Evolutionary conservation across 2,797 vertebrate genomes (phyloP), one percentile per base, ranked within the genome.

Genomic region (Buceros bicornis): DNA sequence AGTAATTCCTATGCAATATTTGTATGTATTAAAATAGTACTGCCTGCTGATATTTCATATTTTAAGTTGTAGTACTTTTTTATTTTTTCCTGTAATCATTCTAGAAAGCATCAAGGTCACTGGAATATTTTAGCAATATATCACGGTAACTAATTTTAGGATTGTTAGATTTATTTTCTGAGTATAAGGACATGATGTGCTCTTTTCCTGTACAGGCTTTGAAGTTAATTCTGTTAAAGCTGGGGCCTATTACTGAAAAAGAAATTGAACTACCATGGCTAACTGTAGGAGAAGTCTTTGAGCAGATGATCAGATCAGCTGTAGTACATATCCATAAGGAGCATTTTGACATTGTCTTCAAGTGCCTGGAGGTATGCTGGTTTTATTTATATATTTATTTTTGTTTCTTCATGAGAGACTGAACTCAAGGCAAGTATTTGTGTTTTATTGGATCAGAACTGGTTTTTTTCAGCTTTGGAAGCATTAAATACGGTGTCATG

Each of bases 321-420:
- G 98, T 95, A 21, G 22, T 91, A 57, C 98, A 99, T 50, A 94
- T 99, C 28, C 95, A 98, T 81, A 98, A 95, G 84, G 99, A 99
- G 33, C 98, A 99, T 97, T 98, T 99, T 93, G 96, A 98, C 66
- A 87, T 98, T 79, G 97, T 99, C 89, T 99, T 99, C 98, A 99
- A 98, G 88, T 98, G 98, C 77, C 97, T 99, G 80, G 98, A 99
- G 97, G 99, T 99, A 86, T 88, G 89, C 33, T 92, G 5, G 5
- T 42, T 19, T 24, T 42, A 69, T 28, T 53, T n/a, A 33, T 33
- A 33, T 33, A 20, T 47, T 19, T 10, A 18, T 45, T 11, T 74
- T 82, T 77, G 8, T 58, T 45, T 45, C 7, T 35, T 90, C 40
- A 61, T 29, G 28, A 83, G 22, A 58, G 65, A 76, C 65, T 50